Base-by-base conservation (phyloP, 2,888 invertebrate genomes). In the Lypha dubia region DNA sequence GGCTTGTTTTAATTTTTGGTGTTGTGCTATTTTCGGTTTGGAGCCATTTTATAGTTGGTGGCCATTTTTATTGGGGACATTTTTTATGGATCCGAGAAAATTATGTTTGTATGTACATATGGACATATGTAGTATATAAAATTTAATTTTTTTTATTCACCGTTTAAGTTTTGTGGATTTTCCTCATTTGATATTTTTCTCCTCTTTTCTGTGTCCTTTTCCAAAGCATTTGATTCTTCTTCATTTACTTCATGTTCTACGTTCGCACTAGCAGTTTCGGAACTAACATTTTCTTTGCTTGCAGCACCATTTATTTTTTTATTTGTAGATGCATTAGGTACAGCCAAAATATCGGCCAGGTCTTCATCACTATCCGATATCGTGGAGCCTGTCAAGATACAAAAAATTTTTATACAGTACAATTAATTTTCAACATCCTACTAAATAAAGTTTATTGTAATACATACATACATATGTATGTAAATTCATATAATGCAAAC, bases 181-280 rank as follows among this genome's bases (percentile, higher is more conserved):
- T 73, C 71, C 8, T 71, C 38, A 38, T 44, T 56, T 15, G 44
- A 60, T 22, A 60, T 49, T 41, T 62, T 49, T 20, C 63, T 63
- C n/a, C 15, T 49, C 3, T 85, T 79, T 17, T 74, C 49, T 13
- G 71, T 82, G 11, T 79, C 77, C 6, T 58, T 79, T 70, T 80
- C 38, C 75, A 38, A 86, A 70, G 0, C 86, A 62, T 1, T 74
- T 86, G 41, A 86, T 86, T 4, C 86, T 32, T 79, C 24, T 22
- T 89, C 88, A 28, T 82, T 87, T 5, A 86, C 83, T 35, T 89
- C 89, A 35, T 86, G 67, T 41, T 89, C 90, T 20, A 88, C 75
- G 24, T 89, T 88, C 0, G 86, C 86, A 9, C 88, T 86, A 11
- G 88, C 88, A 0, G 86, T 83, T 24, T 85, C 85, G 56, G 85